Evolutionary conservation across 1,140 invertebrate species (phyloP), one percentile per base, ranked within the genome.

Genomic region (Radopholus similis): DNA sequence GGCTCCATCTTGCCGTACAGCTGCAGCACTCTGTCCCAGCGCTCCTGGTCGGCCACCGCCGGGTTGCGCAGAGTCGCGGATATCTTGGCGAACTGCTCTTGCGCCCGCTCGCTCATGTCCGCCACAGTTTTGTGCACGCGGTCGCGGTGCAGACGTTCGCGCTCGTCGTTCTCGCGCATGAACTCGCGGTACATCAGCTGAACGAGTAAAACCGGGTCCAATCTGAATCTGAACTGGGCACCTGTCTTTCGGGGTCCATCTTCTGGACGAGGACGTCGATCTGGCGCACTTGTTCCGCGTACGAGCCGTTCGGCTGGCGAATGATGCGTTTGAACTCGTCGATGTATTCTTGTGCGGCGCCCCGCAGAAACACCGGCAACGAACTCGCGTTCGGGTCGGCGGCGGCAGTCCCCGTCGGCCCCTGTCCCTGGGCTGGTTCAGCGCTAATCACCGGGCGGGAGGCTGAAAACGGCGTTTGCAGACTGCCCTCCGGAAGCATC

Each of bases 51-150:
- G 0, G 71, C 62, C 0, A 73, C 28, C 9, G 9, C 47, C 28
- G 71, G 70, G 47, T 73, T 73, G n/a, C 68, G 47, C 26, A 73
- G 32, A 6, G 63, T 15, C 26, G 71, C 66, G 28, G 71, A 76
- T 13, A 72, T 72, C 70, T 73, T 77, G 13, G 71, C 28, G 44
- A 73, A 73, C 58, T 73, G 71, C 40, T 76, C 71, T 56, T 73
- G 74, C 44, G 71, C 71, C 6, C 44, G 53, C 21, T 59, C 57
- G 40, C 71, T 66, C 71, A 73, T 73, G 21, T 76, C 35, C 11
- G n/a, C 51, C 28, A 73, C 73, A 6, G 47, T 75, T 32, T 59
- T 62, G 44, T 73, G 74, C 32, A 73, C 56, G 30, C 47, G 42
- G n/a, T 76, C 42, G 4, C 71, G 38, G 26, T 73, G 73, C 11